A percentile compares a stretch with the other conserved stretches of the same genome.
Evolutionary conservation across 1,140 invertebrate genomes (phyloP).

Genomic region (Coenobita brevimanus): DNA sequence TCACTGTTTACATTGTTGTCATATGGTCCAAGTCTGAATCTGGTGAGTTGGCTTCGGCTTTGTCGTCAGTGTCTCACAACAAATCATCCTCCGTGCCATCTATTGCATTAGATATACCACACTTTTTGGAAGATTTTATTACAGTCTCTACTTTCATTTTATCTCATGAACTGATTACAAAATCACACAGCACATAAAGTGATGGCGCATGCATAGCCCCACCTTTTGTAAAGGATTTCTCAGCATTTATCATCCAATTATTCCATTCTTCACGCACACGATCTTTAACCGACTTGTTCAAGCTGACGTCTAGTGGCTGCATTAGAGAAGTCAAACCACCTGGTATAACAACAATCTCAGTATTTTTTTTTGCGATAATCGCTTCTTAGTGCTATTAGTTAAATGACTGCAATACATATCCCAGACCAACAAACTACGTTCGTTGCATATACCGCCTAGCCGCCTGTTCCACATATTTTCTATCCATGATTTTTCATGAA

Average conservation of each 20-base stretch:
- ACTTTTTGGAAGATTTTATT: constrained; percentile 18
- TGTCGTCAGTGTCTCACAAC: not conserved
- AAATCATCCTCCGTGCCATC: not conserved
- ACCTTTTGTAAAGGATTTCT: too few relatives aligned
- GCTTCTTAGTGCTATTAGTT: too few relatives aligned
- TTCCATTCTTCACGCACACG: constrained; percentile 20
- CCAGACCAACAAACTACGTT: too few relatives aligned
- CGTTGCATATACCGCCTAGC: too few relatives aligned
- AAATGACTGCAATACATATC: too few relatives aligned
- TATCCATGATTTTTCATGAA: too few relatives aligned
- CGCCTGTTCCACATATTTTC: too few relatives aligned
- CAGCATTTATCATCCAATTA: too few relatives aligned
- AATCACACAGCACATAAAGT: constrained; percentile 7
- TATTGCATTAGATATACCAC: not conserved
- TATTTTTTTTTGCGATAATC: too few relatives aligned
- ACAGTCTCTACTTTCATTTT: not conserved
- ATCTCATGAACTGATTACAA: not conserved
- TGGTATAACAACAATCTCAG: too few relatives aligned
- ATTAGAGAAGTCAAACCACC: constrained; percentile 11
- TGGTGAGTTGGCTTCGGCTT: not conserved
- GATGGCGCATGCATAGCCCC: too few relatives aligned
- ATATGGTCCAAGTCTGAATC: not conserved
- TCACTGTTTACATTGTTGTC: constrained; percentile 1
- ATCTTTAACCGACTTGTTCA: constrained; percentile 24
- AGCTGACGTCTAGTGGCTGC: constrained; percentile 5